Evolutionary conservation across 2,888 invertebrate species (phyloP), one percentile per base, ranked within the genome.

Genomic region (Frankliniella fusca): DNA sequence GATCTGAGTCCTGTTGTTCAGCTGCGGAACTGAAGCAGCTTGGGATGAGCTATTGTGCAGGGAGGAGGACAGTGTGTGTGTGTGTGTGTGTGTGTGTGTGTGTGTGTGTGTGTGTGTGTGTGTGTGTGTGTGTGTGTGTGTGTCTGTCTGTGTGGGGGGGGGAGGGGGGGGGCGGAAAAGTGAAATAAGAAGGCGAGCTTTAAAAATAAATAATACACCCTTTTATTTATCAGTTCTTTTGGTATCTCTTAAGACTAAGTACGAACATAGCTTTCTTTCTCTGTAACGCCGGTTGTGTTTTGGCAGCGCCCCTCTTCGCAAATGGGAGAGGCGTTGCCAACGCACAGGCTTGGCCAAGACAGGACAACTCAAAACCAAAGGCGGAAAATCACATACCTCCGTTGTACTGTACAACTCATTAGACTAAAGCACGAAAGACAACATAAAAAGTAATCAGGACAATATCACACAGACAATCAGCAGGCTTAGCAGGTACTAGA

Each of bases 41-140:
- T 38, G 38, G 38, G 38, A 5, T 3, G 38, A 38, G 5, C 38
- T 38, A 2, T 2, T 38, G 38, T 38, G 38, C 38, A 2, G 38
- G 3, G 38, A 38, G 38, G 38, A 2, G 38, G 38, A 38, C 38
- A 38, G 38, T 38, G 38, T 38, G 38, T 61, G 61, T 18, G 61
- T 61, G 23, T 20, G 70, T n/a, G 65, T n/a, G 65, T 3, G 65
- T 20, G 9, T 20, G 65, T 15, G 15, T 65, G 65, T 65, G 65
- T 65, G 11, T 65, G 15, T 65, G 65, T 65, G 20, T 65, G 65
- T 65, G 65, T 65, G 65, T 65, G 65, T 65, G 65, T 65, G 65
- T 65, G 65, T 65, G 65, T 65, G 65, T 65, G 65, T 65, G 15
- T 65, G 20, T n/a, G n/a, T 65, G 65, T 65, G n/a, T 20, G 65